Conservation (phyloP, 2,113 vertebrate genomes). For the Sitta europaea region DNA sequence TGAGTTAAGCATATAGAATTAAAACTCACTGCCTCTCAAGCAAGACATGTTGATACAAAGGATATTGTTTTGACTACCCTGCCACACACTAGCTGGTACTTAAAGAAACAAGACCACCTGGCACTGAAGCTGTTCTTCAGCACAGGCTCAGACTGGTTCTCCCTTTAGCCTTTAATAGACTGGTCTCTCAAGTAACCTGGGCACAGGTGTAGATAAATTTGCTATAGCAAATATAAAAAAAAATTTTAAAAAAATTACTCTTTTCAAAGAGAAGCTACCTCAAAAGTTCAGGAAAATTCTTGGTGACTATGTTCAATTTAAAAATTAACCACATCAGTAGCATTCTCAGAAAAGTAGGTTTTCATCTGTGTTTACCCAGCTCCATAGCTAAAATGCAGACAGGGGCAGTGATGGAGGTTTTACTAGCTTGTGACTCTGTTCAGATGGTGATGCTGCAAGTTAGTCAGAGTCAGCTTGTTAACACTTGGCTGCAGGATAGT, state of each 20-base stretch:
- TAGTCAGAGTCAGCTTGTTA: background rate
- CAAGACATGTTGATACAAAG: rapidly evolving
- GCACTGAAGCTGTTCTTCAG: background rate
- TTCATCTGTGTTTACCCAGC: background rate
- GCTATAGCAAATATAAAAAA: background rate
- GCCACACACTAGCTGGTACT: background rate
- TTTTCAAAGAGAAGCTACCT: background rate
- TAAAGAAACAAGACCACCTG: background rate
- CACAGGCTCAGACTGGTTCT: background rate
- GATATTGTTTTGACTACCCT: background rate
- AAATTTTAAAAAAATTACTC: no score
- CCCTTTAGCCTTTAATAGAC: background rate
- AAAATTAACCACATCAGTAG: background rate
- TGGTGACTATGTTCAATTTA: background rate
- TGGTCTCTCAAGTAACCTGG: background rate
- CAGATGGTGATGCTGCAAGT: background rate
- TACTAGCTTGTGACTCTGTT: background rate
- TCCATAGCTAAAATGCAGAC: background rate
- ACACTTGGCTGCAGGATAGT: rapidly evolving
- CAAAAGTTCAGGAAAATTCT: background rate
- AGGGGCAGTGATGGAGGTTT: background rate
- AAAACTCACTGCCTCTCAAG: background rate
- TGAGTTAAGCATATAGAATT: background rate
- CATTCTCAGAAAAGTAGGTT: background rate
- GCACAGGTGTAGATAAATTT: background rate